These are phyloP conservation scores for Noctua fimbriata DNA, from an alignment of 2,888 invertebrate genomes.

Conservation along the genomic window DNA sequence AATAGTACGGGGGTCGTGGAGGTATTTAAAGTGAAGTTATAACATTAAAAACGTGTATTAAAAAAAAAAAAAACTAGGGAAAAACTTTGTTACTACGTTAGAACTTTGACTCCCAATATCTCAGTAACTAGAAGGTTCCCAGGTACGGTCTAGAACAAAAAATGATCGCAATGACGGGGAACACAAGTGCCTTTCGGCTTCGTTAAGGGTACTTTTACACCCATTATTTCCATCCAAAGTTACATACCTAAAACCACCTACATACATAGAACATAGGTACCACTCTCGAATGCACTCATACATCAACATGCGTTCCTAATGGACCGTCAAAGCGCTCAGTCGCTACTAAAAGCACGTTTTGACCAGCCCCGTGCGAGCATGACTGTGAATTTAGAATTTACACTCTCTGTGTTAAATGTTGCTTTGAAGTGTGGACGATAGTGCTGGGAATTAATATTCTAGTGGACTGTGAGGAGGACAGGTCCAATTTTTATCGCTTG, in stretches of 20 bases:
- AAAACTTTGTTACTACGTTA: too few relatives aligned
- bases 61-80: too few relatives aligned
- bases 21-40: too few relatives aligned
- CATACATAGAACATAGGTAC: not conserved
- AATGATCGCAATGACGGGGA: too few relatives aligned
- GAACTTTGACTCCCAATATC: too few relatives aligned
- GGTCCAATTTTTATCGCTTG: not conserved
- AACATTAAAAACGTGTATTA: too few relatives aligned
- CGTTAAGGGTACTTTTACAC: too few relatives aligned
- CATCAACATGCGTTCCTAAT: constrained; percentile 58
- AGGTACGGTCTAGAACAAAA: too few relatives aligned
- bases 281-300: constrained; percentile 44
- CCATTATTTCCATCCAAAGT: not conserved
- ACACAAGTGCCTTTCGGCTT: too few relatives aligned
- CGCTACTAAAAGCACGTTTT: constrained; percentile 61
- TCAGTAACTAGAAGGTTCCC: too few relatives aligned
- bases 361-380: constrained; percentile 33
- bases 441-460: constrained; percentile 36
- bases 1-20: too few relatives aligned
- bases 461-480: not conserved
- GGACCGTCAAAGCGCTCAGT: constrained; percentile 59
- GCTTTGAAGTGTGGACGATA: constrained; percentile 22
- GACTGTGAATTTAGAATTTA: constrained; percentile 61
- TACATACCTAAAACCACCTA: constrained; percentile 16
- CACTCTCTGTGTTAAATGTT: constrained; percentile 35